Evolutionary conservation across 2,113 vertebrate genomes (phyloP).

Genomic region (Guaruba guarouba): DNA sequence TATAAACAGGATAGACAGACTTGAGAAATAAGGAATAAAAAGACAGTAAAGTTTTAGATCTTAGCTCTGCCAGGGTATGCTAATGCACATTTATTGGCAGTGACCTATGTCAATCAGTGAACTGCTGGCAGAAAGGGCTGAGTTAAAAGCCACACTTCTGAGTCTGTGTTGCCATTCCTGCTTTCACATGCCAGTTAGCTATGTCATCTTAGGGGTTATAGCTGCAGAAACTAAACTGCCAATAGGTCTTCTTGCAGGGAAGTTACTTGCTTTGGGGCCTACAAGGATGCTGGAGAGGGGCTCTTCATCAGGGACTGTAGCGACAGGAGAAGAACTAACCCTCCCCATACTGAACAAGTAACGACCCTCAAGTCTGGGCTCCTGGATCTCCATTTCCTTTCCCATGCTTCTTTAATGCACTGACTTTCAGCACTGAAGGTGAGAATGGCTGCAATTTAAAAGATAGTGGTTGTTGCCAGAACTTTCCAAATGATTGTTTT

Average conservation of each 20-base stretch:
- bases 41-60: neutral
- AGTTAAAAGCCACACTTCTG: rapidly evolving
- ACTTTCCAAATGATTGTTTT: neutral
- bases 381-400: neutral
- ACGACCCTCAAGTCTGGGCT: neutral
- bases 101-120: neutral
- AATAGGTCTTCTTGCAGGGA: neutral
- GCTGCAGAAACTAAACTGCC: neutral
- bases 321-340: neutral
- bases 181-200: neutral
- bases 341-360: neutral
- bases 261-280: neutral
- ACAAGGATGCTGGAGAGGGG: neutral
- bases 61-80: neutral
- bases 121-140: neutral
- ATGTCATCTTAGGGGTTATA: neutral
- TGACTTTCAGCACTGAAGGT: neutral
- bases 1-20: neutral
- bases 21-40: neutral
- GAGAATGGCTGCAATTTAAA: neutral
- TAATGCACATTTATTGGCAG: neutral
- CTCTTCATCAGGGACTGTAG: neutral
- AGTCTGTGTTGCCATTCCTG: neutral
- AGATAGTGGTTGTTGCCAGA: neutral
- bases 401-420: neutral